phyloP scores from a whole-genome alignment of 1,140 invertebrate species.

The Leptinotarsa defecta region DNA sequence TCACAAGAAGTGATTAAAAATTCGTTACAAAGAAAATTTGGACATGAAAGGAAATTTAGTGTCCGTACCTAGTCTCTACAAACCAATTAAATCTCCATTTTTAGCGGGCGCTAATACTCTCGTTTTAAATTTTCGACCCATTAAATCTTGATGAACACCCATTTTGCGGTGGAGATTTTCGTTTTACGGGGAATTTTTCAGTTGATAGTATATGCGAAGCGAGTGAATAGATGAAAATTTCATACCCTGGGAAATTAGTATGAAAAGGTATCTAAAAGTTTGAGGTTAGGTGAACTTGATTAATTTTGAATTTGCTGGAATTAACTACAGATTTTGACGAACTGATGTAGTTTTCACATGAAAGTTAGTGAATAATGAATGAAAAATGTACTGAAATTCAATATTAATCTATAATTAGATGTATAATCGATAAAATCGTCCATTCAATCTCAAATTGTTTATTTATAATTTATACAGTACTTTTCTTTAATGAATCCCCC shows the following conservation, averaged over 20 bases:
- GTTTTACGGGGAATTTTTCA: not conserved
- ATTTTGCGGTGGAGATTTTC: not conserved
- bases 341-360: too few species aligned
- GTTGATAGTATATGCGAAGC: not conserved
- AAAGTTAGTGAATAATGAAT: too few species aligned
- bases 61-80: not conserved
- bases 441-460: too few species aligned
- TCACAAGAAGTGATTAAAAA: not conserved
- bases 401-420: too few species aligned
- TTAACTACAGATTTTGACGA: too few species aligned
- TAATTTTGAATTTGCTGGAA: not conserved
- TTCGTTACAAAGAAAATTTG: slow-evolving; percentile 17
- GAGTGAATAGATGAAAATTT: not conserved
- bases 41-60: not conserved
- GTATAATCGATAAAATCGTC: too few species aligned
- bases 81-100: slow-evolving; percentile 19
- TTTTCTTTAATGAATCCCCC: too few species aligned
- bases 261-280: not conserved
- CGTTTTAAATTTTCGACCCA: slow-evolving; percentile 6
- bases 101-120: not conserved
- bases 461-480: too few species aligned
- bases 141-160: slow-evolving; percentile 14
- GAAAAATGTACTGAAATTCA: too few species aligned
- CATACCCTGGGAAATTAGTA: not conserved
- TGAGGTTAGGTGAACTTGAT: not conserved